Evolutionary conservation across 1,140 invertebrate genomes (phyloP).

Genomic region (Cyclina sinensis): DNA sequence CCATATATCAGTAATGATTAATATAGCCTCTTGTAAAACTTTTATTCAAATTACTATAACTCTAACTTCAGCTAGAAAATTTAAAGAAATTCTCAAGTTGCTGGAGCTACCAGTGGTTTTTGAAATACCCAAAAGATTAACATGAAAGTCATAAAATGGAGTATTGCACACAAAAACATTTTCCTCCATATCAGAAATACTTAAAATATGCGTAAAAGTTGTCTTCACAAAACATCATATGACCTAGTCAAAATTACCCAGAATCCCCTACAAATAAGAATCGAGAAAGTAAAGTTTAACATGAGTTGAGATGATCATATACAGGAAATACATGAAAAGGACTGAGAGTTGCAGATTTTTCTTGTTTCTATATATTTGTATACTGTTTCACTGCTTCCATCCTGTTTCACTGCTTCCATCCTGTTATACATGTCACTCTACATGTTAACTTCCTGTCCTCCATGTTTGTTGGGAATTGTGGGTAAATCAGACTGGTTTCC

Average conservation of each 20-base stretch:
- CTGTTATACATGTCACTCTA: not conserved
- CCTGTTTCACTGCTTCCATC: not conserved
- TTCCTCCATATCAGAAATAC: slow-evolving; percentile 28
- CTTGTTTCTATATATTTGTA: not conserved
- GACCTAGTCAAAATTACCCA: not conserved
- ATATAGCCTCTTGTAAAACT: not conserved
- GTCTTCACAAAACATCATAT: not conserved
- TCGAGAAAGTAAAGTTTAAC: not conserved
- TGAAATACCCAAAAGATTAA: slow-evolving; percentile 28
- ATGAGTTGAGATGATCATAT: too few species aligned
- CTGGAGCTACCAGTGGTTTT: not conserved
- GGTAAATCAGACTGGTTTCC: not conserved
- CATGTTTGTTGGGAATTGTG: not conserved
- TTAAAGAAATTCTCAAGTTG: not conserved
- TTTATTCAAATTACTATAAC: not conserved
- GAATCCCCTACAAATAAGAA: not conserved
- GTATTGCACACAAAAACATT: slow-evolving; percentile 17
- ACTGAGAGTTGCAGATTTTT: not conserved
- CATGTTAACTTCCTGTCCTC: not conserved
- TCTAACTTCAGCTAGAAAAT: not conserved
- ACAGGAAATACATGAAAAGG: too few species aligned
- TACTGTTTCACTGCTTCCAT: not conserved
- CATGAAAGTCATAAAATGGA: not conserved
- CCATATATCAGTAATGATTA: not conserved
- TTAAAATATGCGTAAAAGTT: not conserved